phyloP scores from a whole-genome alignment of 2,797 vertebrate genomes.

The Pitangus sulphuratus region DNA sequence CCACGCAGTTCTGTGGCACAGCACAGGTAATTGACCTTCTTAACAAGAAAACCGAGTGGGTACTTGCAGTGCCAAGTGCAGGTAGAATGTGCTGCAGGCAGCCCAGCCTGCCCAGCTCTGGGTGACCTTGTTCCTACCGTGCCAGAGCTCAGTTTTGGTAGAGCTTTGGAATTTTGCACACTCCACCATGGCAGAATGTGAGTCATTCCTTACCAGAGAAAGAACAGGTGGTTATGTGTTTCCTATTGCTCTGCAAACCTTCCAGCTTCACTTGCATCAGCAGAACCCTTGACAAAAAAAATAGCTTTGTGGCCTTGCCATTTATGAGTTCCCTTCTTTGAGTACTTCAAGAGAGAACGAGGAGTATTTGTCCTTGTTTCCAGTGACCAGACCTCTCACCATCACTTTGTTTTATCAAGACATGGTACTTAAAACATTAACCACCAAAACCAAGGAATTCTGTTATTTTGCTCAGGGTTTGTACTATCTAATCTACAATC shows the following conservation, averaged over 20 bases:
- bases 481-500: neutral
- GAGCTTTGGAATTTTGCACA: neutral
- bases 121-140: accelerated
- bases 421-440: neutral
- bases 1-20: neutral
- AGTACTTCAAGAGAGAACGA: neutral
- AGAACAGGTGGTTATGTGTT: accelerated
- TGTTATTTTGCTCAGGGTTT: neutral
- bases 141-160: neutral
- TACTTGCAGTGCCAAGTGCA: neutral
- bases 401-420: neutral
- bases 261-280: neutral
- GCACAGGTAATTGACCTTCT: neutral
- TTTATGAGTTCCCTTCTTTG: neutral
- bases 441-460: neutral
- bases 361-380: neutral
- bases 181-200: neutral
- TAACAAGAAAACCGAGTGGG: neutral
- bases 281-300: neutral
- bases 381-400: neutral
- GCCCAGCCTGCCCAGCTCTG: neutral
- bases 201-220: neutral
- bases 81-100: neutral
- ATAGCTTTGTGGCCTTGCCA: neutral
- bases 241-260: neutral